Percentiles rank a stretch among this genome's conserved stretches.
Conservation (phyloP, 1,140 invertebrate genomes). For the Tribolium castaneum region DNA sequence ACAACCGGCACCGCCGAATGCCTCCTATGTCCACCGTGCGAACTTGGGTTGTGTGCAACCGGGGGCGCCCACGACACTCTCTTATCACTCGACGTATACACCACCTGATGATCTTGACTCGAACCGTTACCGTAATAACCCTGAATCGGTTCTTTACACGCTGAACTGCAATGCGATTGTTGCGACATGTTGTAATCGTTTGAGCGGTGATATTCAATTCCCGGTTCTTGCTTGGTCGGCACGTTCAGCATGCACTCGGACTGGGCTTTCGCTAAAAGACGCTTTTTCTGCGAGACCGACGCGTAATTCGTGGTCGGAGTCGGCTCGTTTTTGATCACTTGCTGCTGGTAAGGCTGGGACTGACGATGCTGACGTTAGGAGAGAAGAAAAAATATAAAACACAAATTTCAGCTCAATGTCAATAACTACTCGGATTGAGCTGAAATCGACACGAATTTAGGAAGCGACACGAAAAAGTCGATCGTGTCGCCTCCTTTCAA, state of each 20-base stretch:
- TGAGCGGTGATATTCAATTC: conserved; percentile 56
- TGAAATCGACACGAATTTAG: background rate
- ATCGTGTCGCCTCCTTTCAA: too few species aligned
- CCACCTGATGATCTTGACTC: conserved; percentile 62
- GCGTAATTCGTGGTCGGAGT: conserved; percentile 62
- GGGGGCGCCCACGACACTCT: conserved; percentile 70
- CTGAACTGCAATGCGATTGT: conserved; percentile 59
- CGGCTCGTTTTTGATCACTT: conserved; percentile 50
- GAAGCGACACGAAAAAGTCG: too few species aligned
- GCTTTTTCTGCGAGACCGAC: conserved; percentile 82
- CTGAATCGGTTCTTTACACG: conserved; percentile 63
- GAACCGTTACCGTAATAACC: conserved; percentile 41
- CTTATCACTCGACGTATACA: conserved; percentile 65
- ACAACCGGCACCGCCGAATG: conserved; percentile 62
- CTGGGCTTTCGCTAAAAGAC: conserved; percentile 86
- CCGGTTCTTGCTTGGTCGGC: conserved; percentile 66
- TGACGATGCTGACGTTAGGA: conserved; percentile 45
- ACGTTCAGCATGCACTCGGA: conserved; percentile 78
- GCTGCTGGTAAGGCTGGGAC: conserved; percentile 53
- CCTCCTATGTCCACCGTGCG: conserved; percentile 58
- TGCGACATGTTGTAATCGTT: conserved; percentile 56
- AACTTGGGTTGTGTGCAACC: conserved; percentile 66
- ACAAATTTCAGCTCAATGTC: background rate
- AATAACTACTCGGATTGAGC: background rate
- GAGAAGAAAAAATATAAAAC: background rate